Evolutionary conservation across 2,888 invertebrate genomes (phyloP), one percentile per base, ranked within the genome.

Genomic region (Deilephila elpenor): DNA sequence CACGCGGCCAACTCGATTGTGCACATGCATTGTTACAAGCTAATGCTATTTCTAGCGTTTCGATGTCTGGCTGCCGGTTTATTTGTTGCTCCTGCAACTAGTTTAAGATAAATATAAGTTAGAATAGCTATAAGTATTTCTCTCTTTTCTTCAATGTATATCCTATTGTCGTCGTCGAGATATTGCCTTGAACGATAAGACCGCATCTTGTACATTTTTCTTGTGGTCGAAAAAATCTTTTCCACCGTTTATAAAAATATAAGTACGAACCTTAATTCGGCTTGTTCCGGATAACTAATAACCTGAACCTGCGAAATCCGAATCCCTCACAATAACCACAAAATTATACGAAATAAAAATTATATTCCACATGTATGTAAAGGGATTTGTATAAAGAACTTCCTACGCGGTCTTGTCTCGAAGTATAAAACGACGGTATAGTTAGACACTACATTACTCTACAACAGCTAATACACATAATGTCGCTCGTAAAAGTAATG

Each of bases 401-500:
- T 44, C 51, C 44, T 67, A 67, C 44, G 44, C 64, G 51, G 29
- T 32, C 20, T 34, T 44, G 20, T 67, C 37, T 8, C 8, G 19
- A 37, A 61, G 44, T 60, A 61, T 51, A 34, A 64, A 64, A 64
- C 56, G 32, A 70, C 6, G 25, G 44, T 17, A 20, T 67, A 67
- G 20, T 72, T 74, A 64, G 67, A 37, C 77, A 73, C 76, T 72
- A 51, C 25, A 53, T 51, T 62, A 59, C 61, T 64, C 64, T 72
- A 64, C 56, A 72, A 64, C 64, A 34, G 29, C 25, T 44, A 64
- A 51, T 64, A 64, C 53, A 56, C 14, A 20, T 72, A 64, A 72
- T 64, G 32, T 20, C 60, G 64, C 61, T 73, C 78, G 74, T 81
- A 80, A 81, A 80, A 78, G 56, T 74, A 44, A 77, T 77, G 74